These are phyloP conservation scores for Aldabrachelys gigantea DNA, from an alignment of 2,113 vertebrate genomes.

Conservation along the genomic window DNA sequence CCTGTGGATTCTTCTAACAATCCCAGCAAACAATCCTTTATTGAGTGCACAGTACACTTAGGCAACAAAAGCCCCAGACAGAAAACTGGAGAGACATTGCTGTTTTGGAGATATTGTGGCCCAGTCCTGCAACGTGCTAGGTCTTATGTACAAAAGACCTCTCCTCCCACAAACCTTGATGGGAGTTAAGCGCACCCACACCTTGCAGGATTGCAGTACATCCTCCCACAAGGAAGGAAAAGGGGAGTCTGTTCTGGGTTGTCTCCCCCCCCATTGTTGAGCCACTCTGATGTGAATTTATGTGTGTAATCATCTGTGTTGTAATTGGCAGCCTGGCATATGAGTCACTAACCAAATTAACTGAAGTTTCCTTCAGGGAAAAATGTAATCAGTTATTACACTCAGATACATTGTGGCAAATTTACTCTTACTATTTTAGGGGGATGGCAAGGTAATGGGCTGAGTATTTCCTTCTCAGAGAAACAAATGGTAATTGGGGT, in stretches of 20 bases:
- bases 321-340: conserved; percentile 81
- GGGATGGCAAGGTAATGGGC: background rate
- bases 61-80: conserved; percentile 19
- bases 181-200: background rate
- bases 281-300: conserved; percentile 63
- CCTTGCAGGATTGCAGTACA: background rate
- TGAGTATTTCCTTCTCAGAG: conserved; percentile 16
- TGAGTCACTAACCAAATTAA: conserved; percentile 84
- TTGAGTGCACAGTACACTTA: background rate
- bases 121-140: background rate
- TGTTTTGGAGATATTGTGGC: background rate
- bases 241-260: background rate
- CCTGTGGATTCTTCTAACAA: background rate
- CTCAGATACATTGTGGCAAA: conserved; percentile 78
- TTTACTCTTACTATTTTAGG: conserved; percentile 68
- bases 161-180: background rate
- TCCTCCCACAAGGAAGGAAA: background rate
- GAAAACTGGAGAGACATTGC: background rate
- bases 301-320: conserved; percentile 79
- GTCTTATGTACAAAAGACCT: rapidly evolving
- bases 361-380: conserved; percentile 85
- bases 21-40: background rate
- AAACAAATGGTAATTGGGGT: background rate
- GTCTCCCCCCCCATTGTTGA: conserved; percentile 18
- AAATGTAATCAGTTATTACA: conserved; percentile 82